Evolutionary conservation across 2,113 vertebrate genomes (phyloP).

Genomic region (Pavo muticus): DNA sequence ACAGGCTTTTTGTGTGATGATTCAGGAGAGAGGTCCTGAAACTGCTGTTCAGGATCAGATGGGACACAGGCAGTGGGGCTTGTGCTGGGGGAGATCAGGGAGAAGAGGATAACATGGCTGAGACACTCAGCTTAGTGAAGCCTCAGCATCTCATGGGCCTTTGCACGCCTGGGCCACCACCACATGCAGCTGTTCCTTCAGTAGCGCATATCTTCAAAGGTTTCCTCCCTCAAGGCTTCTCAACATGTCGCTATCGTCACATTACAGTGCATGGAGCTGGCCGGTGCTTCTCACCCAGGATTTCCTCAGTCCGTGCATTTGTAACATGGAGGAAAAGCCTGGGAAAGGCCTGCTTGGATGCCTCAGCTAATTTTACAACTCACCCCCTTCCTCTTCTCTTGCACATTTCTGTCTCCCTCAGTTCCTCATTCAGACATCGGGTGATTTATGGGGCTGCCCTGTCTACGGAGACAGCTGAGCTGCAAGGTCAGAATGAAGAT

Average conservation of each 20-base stretch:
- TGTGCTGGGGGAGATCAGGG: background rate
- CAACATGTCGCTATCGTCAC: background rate
- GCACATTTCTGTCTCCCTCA: background rate
- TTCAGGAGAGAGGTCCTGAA: background rate
- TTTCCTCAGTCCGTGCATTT: background rate
- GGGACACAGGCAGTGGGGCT: background rate
- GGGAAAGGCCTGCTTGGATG: background rate
- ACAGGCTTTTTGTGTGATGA: background rate
- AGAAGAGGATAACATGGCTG: background rate
- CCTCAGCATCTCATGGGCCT: background rate
- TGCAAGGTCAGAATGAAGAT: background rate
- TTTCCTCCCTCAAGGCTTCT: background rate
- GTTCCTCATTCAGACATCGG: background rate
- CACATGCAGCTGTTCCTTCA: background rate
- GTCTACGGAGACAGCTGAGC: background rate
- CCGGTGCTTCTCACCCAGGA: background rate
- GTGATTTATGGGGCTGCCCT: background rate
- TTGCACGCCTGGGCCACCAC: background rate
- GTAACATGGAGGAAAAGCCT: background rate
- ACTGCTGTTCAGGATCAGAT: rapidly evolving
- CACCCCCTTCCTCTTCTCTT: background rate
- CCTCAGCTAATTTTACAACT: background rate
- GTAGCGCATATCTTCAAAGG: background rate
- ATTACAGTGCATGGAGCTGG: background rate
- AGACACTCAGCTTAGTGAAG: background rate